A percentile compares a stretch with the other conserved stretches of the same genome.
Conservation (phyloP, 2,888 invertebrate species). For the Tetragonula carbonaria region DNA sequence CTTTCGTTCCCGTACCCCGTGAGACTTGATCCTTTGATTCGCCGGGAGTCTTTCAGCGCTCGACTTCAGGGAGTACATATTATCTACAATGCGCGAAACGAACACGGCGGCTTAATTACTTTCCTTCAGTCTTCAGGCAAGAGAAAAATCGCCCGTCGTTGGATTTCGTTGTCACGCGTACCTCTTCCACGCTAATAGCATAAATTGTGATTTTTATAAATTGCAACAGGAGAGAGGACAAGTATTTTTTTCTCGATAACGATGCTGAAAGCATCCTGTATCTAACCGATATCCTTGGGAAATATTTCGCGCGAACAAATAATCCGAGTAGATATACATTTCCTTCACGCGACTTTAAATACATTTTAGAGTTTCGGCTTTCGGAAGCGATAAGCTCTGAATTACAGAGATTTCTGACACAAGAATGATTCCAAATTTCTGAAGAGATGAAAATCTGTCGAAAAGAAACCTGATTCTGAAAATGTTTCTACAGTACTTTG, state of each 20-base stretch:
- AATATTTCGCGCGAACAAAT: too few relatives aligned
- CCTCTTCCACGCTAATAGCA: background rate
- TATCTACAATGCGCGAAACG: slow-evolving; percentile 44
- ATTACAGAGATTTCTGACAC: too few relatives aligned
- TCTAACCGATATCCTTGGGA: too few relatives aligned
- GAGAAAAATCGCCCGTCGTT: slow-evolving; percentile 22
- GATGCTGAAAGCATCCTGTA: too few relatives aligned
- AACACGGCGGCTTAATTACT: slow-evolving; percentile 65
- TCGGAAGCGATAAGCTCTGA: too few relatives aligned
- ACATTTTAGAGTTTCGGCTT: too few relatives aligned
- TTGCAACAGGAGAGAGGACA: background rate
- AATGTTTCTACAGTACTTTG: too few relatives aligned
- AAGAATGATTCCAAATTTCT: too few relatives aligned
- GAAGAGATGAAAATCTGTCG: too few relatives aligned
- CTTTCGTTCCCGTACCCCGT: slow-evolving; percentile 64
- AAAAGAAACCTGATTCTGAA: too few relatives aligned
- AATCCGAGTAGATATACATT: too few relatives aligned
- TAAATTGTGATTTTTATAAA: background rate
- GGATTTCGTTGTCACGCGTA: background rate
- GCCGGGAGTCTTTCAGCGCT: slow-evolving; percentile 61
- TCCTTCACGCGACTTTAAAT: too few relatives aligned
- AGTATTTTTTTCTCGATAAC: background rate
- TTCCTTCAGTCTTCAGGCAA: slow-evolving; percentile 40
- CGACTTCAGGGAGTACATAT: slow-evolving; percentile 49
- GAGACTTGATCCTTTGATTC: slow-evolving; percentile 73